Evolutionary conservation across 2,113 vertebrate genomes (phyloP).

Genomic region (Sceloporus tristichus): DNA sequence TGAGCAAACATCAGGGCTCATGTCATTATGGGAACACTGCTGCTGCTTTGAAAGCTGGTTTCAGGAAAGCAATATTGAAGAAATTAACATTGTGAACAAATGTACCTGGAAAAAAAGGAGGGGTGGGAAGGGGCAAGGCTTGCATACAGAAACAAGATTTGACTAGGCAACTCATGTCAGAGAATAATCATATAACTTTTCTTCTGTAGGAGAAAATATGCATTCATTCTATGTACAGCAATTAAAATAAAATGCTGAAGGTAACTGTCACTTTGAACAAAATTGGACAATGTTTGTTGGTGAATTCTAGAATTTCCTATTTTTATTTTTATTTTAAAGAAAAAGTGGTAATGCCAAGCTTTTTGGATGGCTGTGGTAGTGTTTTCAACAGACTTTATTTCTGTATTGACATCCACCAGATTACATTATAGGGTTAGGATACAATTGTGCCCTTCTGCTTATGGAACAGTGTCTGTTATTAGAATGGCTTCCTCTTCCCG

Average conservation of each 20-base stretch:
- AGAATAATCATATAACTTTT: background rate
- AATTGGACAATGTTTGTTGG: no score
- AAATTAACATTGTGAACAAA: conserved; percentile 15
- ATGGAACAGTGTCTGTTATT: no score
- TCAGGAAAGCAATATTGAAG: conserved; percentile 14
- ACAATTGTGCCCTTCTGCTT: no score
- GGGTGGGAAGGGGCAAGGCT: background rate
- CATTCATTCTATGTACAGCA: background rate
- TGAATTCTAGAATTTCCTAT: no score
- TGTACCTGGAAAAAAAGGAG: background rate
- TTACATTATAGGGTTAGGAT: no score
- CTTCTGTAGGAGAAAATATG: no score
- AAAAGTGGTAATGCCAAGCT: no score
- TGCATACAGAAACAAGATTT: background rate
- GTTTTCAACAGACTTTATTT: no score
- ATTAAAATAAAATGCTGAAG: background rate
- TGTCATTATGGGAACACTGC: conserved; percentile 11
- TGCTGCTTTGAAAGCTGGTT: background rate
- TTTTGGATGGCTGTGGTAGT: no score
- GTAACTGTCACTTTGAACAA: background rate
- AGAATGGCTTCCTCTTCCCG: no score
- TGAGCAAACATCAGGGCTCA: conserved; percentile 4
- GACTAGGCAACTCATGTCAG: background rate
- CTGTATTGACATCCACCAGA: no score
- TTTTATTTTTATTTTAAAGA: no score